A percentile compares a stretch with the other conserved stretches of the same genome.
Evolutionary conservation across 2,113 vertebrate species (phyloP).

Genomic region (Macquaria australasica): DNA sequence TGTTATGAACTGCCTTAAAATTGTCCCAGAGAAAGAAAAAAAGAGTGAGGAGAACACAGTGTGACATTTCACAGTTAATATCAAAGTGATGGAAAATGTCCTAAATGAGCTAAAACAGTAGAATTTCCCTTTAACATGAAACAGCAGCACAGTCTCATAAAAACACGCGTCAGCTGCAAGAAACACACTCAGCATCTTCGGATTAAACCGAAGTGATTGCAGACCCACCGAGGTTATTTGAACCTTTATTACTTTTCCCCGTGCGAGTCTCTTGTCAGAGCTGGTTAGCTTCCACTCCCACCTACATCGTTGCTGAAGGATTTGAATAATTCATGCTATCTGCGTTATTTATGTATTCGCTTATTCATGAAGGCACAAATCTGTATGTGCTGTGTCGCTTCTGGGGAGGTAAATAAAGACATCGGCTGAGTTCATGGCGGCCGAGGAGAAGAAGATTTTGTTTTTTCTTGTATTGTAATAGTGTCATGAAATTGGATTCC

Average conservation of each 20-base stretch:
- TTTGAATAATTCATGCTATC: slow-evolving; percentile 83
- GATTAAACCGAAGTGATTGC: slow-evolving; percentile 75
- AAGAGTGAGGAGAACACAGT: background rate
- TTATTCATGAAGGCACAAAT: slow-evolving; percentile 78
- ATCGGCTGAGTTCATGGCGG: slow-evolving; percentile 56
- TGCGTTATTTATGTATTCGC: slow-evolving; percentile 82
- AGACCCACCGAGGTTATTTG: slow-evolving; percentile 72
- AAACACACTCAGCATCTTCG: slow-evolving; percentile 67
- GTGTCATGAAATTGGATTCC: slow-evolving; percentile 74
- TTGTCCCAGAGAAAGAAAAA: background rate
- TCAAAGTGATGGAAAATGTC: background rate
- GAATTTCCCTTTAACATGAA: slow-evolving; percentile 1
- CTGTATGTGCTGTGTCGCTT: slow-evolving; percentile 59
- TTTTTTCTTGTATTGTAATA: slow-evolving; percentile 46
- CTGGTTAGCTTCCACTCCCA: slow-evolving; percentile 72
- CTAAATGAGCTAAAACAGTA: background rate
- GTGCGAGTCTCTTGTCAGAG: slow-evolving; percentile 75
- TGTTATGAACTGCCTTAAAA: background rate
- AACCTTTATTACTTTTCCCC: slow-evolving; percentile 76
- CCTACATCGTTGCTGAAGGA: slow-evolving; percentile 61
- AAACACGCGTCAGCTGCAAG: slow-evolving; percentile 50
- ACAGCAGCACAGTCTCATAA: slow-evolving; percentile 34
- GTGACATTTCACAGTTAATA: background rate
- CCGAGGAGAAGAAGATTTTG: slow-evolving; percentile 41
- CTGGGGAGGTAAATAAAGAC: slow-evolving; percentile 77